phyloP scores from a whole-genome alignment of 2,797 vertebrate species.

The Neosalanx taihuensis region DNA sequence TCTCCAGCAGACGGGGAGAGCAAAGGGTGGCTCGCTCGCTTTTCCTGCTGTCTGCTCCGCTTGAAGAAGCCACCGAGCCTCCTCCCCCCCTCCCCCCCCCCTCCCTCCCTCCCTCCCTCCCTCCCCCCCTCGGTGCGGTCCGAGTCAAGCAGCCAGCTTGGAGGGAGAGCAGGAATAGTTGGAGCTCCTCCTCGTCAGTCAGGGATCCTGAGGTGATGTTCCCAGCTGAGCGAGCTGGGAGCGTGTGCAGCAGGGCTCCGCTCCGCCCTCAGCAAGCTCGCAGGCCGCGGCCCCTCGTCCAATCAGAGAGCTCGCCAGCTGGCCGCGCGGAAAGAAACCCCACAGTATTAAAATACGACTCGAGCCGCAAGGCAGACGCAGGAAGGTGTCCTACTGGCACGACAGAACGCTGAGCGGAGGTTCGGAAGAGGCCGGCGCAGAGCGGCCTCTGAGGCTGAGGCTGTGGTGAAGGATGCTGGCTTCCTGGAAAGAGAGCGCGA shows the following conservation, averaged over 20 bases:
- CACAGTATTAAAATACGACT: no score
- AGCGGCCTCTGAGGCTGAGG: no score
- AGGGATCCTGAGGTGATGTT: conserved; percentile 69
- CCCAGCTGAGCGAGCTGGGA: conserved; percentile 50
- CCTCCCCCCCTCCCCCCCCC: conserved; percentile 12
- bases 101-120: no score
- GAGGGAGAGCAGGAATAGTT: conserved; percentile 60
- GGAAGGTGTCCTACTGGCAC: no score
- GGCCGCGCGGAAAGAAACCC: no score
- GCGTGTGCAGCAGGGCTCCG: conserved; percentile 44
- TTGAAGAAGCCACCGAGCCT: conserved; percentile 56
- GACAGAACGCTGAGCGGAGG: no score
- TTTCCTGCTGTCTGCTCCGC: conserved; percentile 61
- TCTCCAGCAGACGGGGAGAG: conserved; percentile 64
- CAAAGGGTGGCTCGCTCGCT: conserved; percentile 71
- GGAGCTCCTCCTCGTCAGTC: conserved; percentile 55
- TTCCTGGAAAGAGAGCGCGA: conserved; percentile 36
- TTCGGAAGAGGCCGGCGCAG: no score
- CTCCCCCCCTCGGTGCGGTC: conserved; percentile 49
- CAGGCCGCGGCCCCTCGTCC: conserved; percentile 32
- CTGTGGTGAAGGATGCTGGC: conserved; percentile 37
- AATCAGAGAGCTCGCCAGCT: no score
- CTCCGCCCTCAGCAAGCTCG: conserved; percentile 57
- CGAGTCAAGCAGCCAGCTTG: conserved; percentile 68
- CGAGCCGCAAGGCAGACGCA: no score